Evolutionary conservation across 92 coral and sea anemone species (phyloP).

Genomic region (Scolanthus callimorphus): DNA sequence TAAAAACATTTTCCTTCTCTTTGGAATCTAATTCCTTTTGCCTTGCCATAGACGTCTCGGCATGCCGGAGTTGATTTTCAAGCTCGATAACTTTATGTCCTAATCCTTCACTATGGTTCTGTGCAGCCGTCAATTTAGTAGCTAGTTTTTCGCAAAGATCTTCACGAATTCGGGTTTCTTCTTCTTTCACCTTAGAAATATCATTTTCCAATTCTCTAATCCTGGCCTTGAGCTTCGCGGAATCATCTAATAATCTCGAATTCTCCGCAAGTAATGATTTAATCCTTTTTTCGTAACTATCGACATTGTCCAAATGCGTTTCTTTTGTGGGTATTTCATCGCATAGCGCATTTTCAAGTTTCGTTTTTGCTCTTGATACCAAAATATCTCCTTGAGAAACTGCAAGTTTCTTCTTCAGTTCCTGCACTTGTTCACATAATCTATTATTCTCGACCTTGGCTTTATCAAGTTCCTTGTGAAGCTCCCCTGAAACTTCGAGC

Average conservation of each 20-base stretch:
- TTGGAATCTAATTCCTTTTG: constrained; percentile 27
- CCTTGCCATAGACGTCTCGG: constrained; percentile 39
- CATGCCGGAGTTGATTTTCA: constrained; percentile 50
- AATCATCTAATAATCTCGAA: constrained; percentile 27
- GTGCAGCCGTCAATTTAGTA: constrained; percentile 43
- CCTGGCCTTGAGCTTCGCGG: constrained; percentile 41
- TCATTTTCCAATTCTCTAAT: constrained; percentile 21
- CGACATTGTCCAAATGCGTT: not conserved
- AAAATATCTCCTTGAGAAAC: too few species aligned
- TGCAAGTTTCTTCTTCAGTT: not conserved
- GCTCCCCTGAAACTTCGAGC: not conserved
- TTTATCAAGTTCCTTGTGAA: not conserved
- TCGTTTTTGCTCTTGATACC: not conserved
- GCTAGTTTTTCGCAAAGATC: constrained; percentile 58
- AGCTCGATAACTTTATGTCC: constrained; percentile 54
- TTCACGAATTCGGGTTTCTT: constrained; percentile 62
- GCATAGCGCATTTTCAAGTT: not conserved
- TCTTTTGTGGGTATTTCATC: not conserved
- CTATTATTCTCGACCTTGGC: not conserved
- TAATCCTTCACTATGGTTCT: constrained; percentile 53
- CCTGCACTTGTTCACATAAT: not conserved
- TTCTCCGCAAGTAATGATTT: constrained; percentile 1
- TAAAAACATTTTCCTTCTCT: constrained; percentile 29
- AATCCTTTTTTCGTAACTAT: not conserved
- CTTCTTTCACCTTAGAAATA: constrained; percentile 41